Evolutionary conservation across 2,113 vertebrate species (phyloP).

Genomic region (Sylvilagus bachmani): DNA sequence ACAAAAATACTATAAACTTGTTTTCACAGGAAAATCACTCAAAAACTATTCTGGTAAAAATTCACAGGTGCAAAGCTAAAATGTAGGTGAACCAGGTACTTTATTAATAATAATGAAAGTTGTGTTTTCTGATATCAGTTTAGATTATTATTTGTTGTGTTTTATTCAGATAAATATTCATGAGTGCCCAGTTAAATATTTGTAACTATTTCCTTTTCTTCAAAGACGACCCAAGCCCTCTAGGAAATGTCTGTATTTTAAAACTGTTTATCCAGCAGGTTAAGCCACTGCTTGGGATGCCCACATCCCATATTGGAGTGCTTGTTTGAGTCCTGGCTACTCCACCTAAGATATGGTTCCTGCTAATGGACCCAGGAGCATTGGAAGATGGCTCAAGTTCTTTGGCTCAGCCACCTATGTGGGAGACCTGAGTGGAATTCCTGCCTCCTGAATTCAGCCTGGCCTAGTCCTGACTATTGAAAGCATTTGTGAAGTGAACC

Average conservation of each 20-base stretch:
- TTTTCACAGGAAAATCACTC: background rate
- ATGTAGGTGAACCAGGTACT: background rate
- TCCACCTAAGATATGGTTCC: too few relatives aligned
- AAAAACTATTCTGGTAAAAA: background rate
- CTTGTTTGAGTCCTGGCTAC: too few relatives aligned
- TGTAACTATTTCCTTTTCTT: background rate
- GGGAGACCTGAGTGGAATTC: too few relatives aligned
- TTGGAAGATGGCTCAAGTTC: too few relatives aligned
- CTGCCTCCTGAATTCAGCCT: too few relatives aligned
- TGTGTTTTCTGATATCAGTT: background rate
- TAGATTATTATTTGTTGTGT: background rate
- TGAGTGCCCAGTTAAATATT: background rate
- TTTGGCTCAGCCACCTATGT: too few relatives aligned
- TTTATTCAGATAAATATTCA: background rate
- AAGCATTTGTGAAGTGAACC: too few relatives aligned
- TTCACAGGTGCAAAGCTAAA: background rate
- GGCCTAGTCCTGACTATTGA: too few relatives aligned
- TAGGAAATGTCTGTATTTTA: background rate
- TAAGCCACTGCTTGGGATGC: too few relatives aligned
- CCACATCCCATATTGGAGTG: too few relatives aligned
- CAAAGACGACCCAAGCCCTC: background rate
- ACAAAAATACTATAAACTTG: background rate
- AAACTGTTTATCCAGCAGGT: too few relatives aligned
- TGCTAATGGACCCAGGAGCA: too few relatives aligned
- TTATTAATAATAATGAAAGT: background rate